These are phyloP conservation scores for Blennius ocellaris DNA, from an alignment of 2,113 vertebrate species.

Conservation along the genomic window DNA sequence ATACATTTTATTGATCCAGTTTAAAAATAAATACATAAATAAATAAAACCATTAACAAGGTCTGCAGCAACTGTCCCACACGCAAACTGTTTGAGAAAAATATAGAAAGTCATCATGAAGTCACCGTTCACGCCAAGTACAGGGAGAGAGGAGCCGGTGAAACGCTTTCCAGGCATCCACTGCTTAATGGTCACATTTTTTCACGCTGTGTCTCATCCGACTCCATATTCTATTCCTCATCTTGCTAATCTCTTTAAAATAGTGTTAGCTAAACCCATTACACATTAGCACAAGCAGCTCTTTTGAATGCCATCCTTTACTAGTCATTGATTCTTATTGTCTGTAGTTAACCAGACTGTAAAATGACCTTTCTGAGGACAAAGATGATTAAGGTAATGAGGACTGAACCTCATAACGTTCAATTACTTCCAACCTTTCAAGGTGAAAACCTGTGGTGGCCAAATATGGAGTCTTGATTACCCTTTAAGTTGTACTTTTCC, in stretches of 20 bases:
- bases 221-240: conserved; percentile 56
- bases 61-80: too few relatives aligned
- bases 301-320: conserved; percentile 63
- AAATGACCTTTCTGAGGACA: conserved; percentile 63
- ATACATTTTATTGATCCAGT: too few relatives aligned
- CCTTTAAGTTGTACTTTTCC: conserved; percentile 15
- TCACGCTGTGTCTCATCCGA: conserved; percentile 58
- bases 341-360: conserved; percentile 66
- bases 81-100: conserved; percentile 27
- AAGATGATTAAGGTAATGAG: conserved; percentile 65
- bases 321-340: conserved; percentile 73
- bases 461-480: conserved; percentile 39
- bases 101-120: conserved; percentile 55
- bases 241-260: conserved; percentile 68
- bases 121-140: conserved; percentile 19
- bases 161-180: conserved; percentile 36
- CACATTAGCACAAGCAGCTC: conserved; percentile 58
- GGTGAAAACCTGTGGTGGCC: conserved; percentile 44
- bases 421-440: conserved; percentile 60
- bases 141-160: conserved; percentile 34
- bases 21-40: too few relatives aligned
- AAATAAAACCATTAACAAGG: too few relatives aligned
- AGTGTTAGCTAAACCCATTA: conserved; percentile 65
- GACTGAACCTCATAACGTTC: conserved; percentile 41
- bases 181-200: conserved; percentile 43